Base-by-base conservation (phyloP, 1,140 invertebrate species). In the Trichonephila inaurata region DNA sequence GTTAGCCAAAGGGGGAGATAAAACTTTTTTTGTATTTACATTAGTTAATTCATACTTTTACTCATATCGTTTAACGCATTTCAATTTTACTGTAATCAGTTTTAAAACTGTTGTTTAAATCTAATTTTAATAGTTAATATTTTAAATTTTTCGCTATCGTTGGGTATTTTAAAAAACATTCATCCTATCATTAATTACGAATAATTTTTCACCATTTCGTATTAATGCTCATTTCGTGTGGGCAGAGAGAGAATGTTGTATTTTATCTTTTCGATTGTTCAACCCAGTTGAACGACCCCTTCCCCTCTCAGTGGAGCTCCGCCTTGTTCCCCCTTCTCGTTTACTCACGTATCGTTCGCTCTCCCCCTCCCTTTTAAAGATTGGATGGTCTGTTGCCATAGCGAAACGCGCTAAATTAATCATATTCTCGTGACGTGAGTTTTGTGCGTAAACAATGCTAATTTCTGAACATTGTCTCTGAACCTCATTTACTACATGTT, bases 321-420 rank as follows among this genome's bases (percentile, higher is more conserved):
- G 60, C 89, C 69, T 58, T 16, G 40, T 51, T 64, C 62, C 4
- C 64, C 19, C 87, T 69, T 33, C 24, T 40, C 21, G 51, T 60
- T 16, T 40, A 24, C 33, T 89, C 8, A 16, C 24, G 10, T 72
- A 72, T n/a, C 16, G 58, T 21, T 16, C 28, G 5, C 51, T 51
- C 88, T 44, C 66, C 89, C 89, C 4, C 72, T 12, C 88, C 88
- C 28, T 51, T 91, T 91, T 91, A 81, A 91, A 91, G 69, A 61
- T 89, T 72, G 88, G 66, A 89, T 91, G 21, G 72, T 62, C 72
- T 61, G 89, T 91, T 91, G 89, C 72, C 77, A 91, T 91, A 64
- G 77, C 10, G 21, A 91, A 91, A 24, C 16, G 5, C 61, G 5
- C 61, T 91, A 72, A 91, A 91, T 91, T 91, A 91, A 91, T 82